Evolutionary conservation across 2,113 vertebrate genomes (phyloP).

Genomic region (Gambusia holbrooki): DNA sequence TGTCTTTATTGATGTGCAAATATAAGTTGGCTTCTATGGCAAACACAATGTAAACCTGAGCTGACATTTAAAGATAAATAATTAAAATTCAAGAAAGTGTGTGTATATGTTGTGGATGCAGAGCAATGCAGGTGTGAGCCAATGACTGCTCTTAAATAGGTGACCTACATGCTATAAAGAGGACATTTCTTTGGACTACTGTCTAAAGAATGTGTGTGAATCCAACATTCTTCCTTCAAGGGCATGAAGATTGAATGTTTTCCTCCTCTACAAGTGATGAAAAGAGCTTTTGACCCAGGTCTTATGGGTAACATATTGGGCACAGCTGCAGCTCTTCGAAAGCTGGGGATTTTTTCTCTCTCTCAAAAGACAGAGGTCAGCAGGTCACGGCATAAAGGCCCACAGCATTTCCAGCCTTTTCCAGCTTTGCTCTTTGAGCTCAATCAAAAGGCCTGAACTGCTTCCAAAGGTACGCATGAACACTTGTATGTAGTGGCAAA

Average conservation of each 20-base stretch:
- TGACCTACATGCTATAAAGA: conserved; percentile 40
- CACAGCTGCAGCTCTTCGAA: conserved; percentile 30
- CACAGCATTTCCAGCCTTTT: conserved; percentile 30
- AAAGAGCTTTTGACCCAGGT: conserved; percentile 46
- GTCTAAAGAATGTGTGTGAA: conserved; percentile 41
- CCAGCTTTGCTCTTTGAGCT: conserved; percentile 34
- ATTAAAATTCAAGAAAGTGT: not conserved
- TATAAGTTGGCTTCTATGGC: conserved; percentile 7
- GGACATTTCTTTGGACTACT: conserved; percentile 35
- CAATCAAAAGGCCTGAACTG: conserved; percentile 38
- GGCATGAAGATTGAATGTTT: conserved; percentile 45
- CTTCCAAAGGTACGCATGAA: conserved; percentile 29
- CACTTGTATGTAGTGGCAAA: conserved; percentile 38
- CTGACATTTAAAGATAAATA: conserved; percentile 23
- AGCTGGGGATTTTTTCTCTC: conserved; percentile 16
- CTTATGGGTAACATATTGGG: conserved; percentile 40
- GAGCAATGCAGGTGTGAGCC: conserved; percentile 19
- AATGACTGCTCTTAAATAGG: conserved; percentile 49
- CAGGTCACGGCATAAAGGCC: conserved; percentile 43
- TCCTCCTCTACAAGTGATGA: conserved; percentile 22
- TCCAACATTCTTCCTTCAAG: conserved; percentile 51
- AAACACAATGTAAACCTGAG: conserved; percentile 19
- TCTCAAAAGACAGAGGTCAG: conserved; percentile 33
- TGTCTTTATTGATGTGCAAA: conserved; percentile 1
- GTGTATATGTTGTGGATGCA: conserved; percentile 1